Evolutionary conservation across 1,140 invertebrate species (phyloP).

Genomic region (Dendroctonus ponderosae): DNA sequence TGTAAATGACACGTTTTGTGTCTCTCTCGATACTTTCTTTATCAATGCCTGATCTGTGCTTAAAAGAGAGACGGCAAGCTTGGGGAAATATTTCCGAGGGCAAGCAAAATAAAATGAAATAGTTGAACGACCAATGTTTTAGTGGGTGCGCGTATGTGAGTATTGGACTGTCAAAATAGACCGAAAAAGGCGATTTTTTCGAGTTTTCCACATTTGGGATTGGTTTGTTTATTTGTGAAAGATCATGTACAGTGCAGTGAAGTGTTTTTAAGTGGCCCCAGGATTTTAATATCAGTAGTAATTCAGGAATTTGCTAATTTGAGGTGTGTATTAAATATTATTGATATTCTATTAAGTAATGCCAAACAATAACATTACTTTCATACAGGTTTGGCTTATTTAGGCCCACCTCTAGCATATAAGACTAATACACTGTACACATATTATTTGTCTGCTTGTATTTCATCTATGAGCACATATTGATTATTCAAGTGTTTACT

Average conservation of each 20-base stretch:
- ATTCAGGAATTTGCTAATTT: constrained; percentile 16
- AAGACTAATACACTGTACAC: too few relatives aligned
- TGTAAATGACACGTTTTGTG: constrained; percentile 13
- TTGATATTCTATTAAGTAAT: constrained; percentile 12
- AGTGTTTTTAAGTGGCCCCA: constrained; percentile 16
- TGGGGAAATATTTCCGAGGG: constrained; percentile 13
- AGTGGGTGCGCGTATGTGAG: constrained; percentile 33
- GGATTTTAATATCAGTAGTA: constrained; percentile 9
- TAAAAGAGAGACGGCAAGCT: constrained; percentile 9
- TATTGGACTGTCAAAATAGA: constrained; percentile 37
- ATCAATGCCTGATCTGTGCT: not conserved
- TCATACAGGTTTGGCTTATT: not conserved
- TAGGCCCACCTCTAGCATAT: too few relatives aligned
- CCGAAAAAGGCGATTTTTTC: constrained; percentile 10
- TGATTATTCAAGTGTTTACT: too few relatives aligned
- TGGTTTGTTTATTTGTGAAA: constrained; percentile 9
- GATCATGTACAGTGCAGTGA: constrained; percentile 31
- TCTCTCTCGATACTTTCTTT: constrained; percentile 13
- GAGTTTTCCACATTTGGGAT: constrained; percentile 6
- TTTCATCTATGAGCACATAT: too few relatives aligned
- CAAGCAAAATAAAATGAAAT: constrained; percentile 28
- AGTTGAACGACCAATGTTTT: constrained; percentile 38
- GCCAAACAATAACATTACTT: constrained; percentile 12
- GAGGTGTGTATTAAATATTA: constrained; percentile 31
- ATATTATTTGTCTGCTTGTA: too few relatives aligned